Base-by-base conservation (phyloP, 2,888 invertebrate genomes). In the Siphlonurus alternatus region DNA sequence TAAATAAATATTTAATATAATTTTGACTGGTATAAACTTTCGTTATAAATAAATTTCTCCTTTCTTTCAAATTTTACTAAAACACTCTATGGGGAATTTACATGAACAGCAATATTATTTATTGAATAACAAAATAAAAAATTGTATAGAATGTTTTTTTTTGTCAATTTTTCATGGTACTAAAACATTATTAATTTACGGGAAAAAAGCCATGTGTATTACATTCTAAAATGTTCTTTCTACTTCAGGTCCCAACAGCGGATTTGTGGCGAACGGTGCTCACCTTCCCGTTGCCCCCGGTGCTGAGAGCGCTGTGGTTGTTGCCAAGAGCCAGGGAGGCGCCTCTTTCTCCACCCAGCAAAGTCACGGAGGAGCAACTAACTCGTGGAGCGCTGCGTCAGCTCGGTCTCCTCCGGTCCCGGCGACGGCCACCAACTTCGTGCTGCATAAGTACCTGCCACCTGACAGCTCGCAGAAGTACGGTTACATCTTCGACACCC, bases 381-480 rank as follows among this genome's bases (percentile, higher is more conserved):
- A 22, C 18, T 38, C 38, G 7, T 38, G 19, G 22, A 61, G 25
- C 22, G 18, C 38, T 18, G n/a, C 61, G 20, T n/a, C 38, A 24
- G n/a, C 61, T 61, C 59, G 24, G 61, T 66, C 1, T 53, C 22
- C 20, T 61, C 22, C 1, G 60, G 59, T n/a, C 69, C 70, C 63
- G 22, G 61, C 7, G 68, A 66, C 7, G 70, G 71, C 67, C 5
- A 66, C 64, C 5, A 69, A 69, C 53, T 64, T 67, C n/a, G 63
- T 64, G 2, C 65, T 72, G 3, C 65, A 67, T 23, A 69, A 67
- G n/a, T 72, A 70, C 66, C 66, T 71, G 54, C 71, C 72, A 1
- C 71, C 71, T 5, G 67, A 70, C 61, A 70, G 69, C 62, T 68
- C 69, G 19, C 63, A 66, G 22, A 71, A 71, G 62, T 71, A 69